Evolutionary conservation across 2,113 vertebrate genomes (phyloP), one percentile per base, ranked within the genome.

Genomic region (Ophthalmolycus amberensis): DNA sequence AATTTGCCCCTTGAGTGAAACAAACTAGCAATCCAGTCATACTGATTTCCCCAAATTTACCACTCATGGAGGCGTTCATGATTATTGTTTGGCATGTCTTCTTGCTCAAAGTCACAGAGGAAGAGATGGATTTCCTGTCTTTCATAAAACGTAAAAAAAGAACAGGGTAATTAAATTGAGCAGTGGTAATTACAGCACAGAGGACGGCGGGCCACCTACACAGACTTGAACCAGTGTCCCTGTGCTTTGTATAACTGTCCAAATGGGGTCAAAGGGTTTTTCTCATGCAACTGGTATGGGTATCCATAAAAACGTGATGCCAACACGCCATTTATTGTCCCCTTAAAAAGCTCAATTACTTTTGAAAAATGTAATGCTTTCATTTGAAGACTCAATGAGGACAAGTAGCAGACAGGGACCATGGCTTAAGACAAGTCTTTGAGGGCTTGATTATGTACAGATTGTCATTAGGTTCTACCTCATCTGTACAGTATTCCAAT

Each of bases 331-430:
- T 80, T 46, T 52, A 69, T 71, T 63, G 60, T 8, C 18, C 70
- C 40, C 50, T 34, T 63, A 25, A 77, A 48, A 67, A 46, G 12
- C 79, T 72, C 20, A 54, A 62, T 83, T 75, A 66, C 48, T 63
- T 50, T 32, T 46, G 14, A 69, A 76, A 73, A 50, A 32, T 56
- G 20, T 22, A 56, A 12, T 48, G 48, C 44, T 46, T 46, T 69
- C 44, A 38, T 62, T 64, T 44, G 1, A 74, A 27, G 38, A 46
- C 6, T 60, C 64, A 79, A 76, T 62, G 50, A 50, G 52, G 38
- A 67, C 27, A n/a, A 15, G 1, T 7, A n/a, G 27, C 66, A 67
- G 25, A 75, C 9, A 37, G 46, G 5, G 25, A 71, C 62, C 9
- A 68, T 46, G 11, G 10, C 20, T 62, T 60, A 37, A 48, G 25